Conservation (phyloP, 2,888 invertebrate species). For the Abrostola triplasia region DNA sequence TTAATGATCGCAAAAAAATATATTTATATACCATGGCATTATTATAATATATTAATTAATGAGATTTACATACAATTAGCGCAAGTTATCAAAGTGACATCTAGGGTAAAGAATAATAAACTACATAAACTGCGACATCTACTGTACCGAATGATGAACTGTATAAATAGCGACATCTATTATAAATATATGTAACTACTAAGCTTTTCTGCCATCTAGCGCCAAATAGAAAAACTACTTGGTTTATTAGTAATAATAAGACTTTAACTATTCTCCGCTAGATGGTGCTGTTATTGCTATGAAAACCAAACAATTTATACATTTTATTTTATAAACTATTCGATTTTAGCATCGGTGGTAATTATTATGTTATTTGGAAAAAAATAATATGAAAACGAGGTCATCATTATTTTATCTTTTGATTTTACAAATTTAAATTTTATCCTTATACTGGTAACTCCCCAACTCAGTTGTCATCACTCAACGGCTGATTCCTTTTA, state of each 20-base stretch:
- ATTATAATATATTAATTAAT: too few relatives aligned
- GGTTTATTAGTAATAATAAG: rapidly evolving
- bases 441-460: constrained; percentile 5
- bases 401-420: too few relatives aligned
- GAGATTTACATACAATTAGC: too few relatives aligned
- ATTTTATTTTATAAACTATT: too few relatives aligned
- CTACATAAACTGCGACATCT: not conserved
- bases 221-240: not conserved
- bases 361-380: too few relatives aligned
- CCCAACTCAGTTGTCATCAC: constrained; percentile 9
- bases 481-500: constrained; percentile 46
- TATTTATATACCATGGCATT: too few relatives aligned
- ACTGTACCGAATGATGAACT: not conserved
- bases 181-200: rapidly evolving
- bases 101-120: not conserved
- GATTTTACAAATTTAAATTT: not conserved
- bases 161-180: constrained; percentile 12
- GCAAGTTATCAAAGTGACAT: not conserved
- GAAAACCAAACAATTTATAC: too few relatives aligned
- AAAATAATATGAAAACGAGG: too few relatives aligned
- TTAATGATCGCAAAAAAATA: too few relatives aligned
- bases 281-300: constrained; percentile 9
- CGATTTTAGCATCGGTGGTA: too few relatives aligned
- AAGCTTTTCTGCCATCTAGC: constrained; percentile 10
- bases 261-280: not conserved